Base-by-base conservation (phyloP, 2,797 vertebrate genomes). In the Sebastes jordani region DNA sequence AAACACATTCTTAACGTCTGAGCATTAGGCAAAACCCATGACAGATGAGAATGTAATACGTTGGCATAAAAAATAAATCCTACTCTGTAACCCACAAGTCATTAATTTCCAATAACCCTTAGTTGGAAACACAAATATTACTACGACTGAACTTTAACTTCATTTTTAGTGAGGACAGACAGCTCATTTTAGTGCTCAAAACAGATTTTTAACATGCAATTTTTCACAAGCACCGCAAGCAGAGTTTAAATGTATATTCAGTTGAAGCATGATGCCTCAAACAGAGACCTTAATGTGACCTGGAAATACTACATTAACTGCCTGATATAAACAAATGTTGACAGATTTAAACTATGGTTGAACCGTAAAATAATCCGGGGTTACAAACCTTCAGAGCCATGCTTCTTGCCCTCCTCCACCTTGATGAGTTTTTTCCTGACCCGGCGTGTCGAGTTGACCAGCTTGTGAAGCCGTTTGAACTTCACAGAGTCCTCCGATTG, bases 371-470 rank as follows among this genome's bases (percentile, higher is more conserved):
- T 16, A 70, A 72, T 46, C 4, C 27, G 6, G 4, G 14, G n/a
- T 23, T 7, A 82, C 83, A 94, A 96, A 99, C 99, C 98, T 97
- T 98, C 97, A 1, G 96, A 95, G 88, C 92, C 96, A 76, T 97
- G 96, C 81, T 97, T 98, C 93, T 97, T 99, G 94, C 97, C 96
- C 86, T 99, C 99, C 83, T 99, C 99, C 94, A 99, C 97, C 91
- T 97, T 97, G 88, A 99, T 98, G 69, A 99, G 97, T 86, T 99
- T 99, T 93, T 99, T 99, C 85, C 96, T 96, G 89, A 99, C 98
- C 83, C 98, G 96, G 55, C 98, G 98, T 64, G 98, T 99, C 23
- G 99, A 99, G 95, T 97, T 99, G 38, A 99, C 99, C 94, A 99
- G 95, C 90, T 99, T 99, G 94, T 99, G 99, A 85, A 99, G 96